Percentiles rank a stretch among this genome's conserved stretches.
phyloP scores from a whole-genome alignment of 2,113 vertebrate species.

The Sorex fumeus region DNA sequence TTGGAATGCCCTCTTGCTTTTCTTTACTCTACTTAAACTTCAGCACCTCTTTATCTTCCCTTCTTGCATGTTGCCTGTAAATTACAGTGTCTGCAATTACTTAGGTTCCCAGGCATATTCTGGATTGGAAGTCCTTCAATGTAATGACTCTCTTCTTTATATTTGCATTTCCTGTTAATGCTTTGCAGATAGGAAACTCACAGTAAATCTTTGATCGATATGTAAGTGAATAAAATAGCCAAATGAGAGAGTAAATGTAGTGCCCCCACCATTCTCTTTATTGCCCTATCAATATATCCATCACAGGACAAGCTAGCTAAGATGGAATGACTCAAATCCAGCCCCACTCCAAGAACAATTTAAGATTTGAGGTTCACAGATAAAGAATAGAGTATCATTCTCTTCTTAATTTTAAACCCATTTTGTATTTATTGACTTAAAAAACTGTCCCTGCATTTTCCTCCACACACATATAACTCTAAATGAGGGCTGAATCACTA shows the following conservation, averaged over 20 bases:
- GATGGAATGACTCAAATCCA: background rate
- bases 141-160: background rate
- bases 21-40: background rate
- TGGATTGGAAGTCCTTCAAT: background rate
- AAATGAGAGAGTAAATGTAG: background rate
- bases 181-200: background rate
- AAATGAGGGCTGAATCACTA: background rate
- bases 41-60: background rate
- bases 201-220: background rate
- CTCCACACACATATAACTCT: background rate
- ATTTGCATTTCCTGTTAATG: background rate
- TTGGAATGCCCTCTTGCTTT: background rate
- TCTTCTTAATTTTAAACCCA: background rate
- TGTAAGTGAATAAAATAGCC: background rate
- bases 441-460: background rate
- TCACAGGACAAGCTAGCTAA: background rate
- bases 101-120: background rate
- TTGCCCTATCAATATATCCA: background rate
- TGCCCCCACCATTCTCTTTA: background rate
- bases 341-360: background rate
- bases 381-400: background rate
- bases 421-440: background rate
- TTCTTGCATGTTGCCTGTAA: background rate
- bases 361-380: background rate
- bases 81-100: background rate